These are phyloP conservation scores for Peucedramus taeniatus DNA, from an alignment of 2,113 vertebrate genomes.

Conservation along the genomic window DNA sequence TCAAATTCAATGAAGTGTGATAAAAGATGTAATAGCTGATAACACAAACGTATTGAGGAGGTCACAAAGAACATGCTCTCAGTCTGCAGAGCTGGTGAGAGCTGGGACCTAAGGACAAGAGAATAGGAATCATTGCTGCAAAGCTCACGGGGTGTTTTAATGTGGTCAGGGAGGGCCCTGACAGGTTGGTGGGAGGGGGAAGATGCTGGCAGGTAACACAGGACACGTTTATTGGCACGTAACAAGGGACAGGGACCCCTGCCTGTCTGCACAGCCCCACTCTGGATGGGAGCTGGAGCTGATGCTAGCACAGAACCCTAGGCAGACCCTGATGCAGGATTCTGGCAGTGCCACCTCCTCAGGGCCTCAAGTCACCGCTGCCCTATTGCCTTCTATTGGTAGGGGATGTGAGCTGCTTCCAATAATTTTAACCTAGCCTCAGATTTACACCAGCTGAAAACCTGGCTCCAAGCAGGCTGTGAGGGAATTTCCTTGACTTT, in stretches of 20 bases:
- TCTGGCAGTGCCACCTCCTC: not conserved
- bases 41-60: not conserved
- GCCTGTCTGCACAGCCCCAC: not conserved
- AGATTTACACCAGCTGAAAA: conserved; percentile 17
- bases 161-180: not conserved
- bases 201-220: rapidly evolving
- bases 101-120: not conserved
- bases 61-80: not conserved
- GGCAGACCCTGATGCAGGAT: not conserved
- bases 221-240: rapidly evolving
- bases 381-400: not conserved
- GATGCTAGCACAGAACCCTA: not conserved
- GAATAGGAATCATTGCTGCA: not conserved
- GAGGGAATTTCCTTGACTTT: conserved; percentile 49
- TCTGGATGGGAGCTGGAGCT: not conserved
- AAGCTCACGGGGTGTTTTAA: not conserved
- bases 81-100: not conserved
- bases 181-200: not conserved
- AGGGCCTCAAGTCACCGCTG: not conserved
- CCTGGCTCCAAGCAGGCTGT: not conserved
- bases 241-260: not conserved
- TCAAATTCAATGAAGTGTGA: not conserved
- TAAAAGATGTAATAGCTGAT: not conserved
- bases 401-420: not conserved
- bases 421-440: not conserved